Percentiles rank a stretch among this genome's conserved stretches.
phyloP scores from a whole-genome alignment of 2,888 invertebrate species.

The Epinotia brunnichana region DNA sequence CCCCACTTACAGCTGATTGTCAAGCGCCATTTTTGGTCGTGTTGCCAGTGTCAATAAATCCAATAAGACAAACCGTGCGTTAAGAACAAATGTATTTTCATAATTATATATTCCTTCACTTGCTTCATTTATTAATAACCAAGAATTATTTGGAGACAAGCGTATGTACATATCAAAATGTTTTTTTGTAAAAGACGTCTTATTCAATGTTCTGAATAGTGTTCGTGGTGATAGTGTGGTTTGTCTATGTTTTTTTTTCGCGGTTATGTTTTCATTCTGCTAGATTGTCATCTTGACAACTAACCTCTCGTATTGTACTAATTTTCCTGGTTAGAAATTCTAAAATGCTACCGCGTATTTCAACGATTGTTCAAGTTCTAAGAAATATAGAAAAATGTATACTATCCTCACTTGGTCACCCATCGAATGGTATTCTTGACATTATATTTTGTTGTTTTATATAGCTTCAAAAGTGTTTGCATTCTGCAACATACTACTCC shows the following conservation, averaged over 20 bases:
- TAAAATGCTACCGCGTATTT: slow-evolving; percentile 64
- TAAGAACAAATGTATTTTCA: not conserved
- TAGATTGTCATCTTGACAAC: slow-evolving; percentile 8
- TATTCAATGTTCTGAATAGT: slow-evolving; percentile 4
- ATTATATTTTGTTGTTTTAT: not conserved
- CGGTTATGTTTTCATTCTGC: slow-evolving; percentile 24
- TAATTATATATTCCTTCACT: not conserved
- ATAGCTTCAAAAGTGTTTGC: slow-evolving; percentile 3
- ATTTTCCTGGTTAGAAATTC: not conserved
- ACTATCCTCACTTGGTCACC: slow-evolving; percentile 66
- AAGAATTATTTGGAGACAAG: too few relatives aligned
- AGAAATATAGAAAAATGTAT: slow-evolving; percentile 67
- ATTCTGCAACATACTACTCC: slow-evolving; percentile 13
- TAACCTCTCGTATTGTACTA: not conserved
- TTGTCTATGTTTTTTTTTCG: not conserved
- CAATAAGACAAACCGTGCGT: not conserved
- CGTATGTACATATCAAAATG: not conserved
- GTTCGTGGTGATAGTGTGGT: not conserved
- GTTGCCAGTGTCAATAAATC: slow-evolving; percentile 52
- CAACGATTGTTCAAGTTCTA: slow-evolving; percentile 58
- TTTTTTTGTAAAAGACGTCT: not conserved
- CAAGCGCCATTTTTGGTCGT: slow-evolving; percentile 64
- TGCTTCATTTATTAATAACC: too few relatives aligned
- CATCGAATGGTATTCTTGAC: slow-evolving; percentile 68
- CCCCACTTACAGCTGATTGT: slow-evolving; percentile 84